Evolutionary conservation across 2,113 vertebrate species (phyloP).

Genomic region (Malurus cyaneus): DNA sequence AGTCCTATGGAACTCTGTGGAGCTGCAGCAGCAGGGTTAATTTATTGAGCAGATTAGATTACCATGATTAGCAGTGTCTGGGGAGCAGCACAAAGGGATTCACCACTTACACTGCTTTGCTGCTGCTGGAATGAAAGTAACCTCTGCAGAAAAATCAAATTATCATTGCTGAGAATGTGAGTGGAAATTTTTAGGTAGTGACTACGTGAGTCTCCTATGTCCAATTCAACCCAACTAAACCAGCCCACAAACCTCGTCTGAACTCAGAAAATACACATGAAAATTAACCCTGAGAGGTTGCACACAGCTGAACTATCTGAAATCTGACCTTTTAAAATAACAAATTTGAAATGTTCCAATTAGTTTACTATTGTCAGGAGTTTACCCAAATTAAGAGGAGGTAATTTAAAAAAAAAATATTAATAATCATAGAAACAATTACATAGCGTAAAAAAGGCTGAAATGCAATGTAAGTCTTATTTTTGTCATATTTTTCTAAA

Average conservation of each 20-base stretch:
- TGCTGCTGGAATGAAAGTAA: background rate
- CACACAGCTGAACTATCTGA: background rate
- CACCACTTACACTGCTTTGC: background rate
- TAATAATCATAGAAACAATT: background rate
- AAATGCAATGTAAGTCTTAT: background rate
- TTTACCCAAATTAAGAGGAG: background rate
- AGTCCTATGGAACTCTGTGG: background rate
- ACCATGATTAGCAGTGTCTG: background rate
- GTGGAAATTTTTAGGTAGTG: background rate
- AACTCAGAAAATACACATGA: background rate
- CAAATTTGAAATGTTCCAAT: background rate
- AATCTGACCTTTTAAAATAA: background rate
- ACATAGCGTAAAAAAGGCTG: background rate
- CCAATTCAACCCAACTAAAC: background rate
- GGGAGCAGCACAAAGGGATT: background rate
- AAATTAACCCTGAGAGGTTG: background rate
- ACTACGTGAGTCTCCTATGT: background rate
- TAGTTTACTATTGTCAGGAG: background rate
- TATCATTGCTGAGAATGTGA: background rate
- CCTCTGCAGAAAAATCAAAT: background rate
- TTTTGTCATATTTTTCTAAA: background rate
- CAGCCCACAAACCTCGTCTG: background rate
- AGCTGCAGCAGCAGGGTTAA: background rate
- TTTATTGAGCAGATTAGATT: conserved; percentile 19
- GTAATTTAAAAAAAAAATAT: background rate